A percentile compares a stretch with the other conserved stretches of the same genome.
Evolutionary conservation across 2,888 invertebrate species (phyloP).

Genomic region (Horisme vitalbata): DNA sequence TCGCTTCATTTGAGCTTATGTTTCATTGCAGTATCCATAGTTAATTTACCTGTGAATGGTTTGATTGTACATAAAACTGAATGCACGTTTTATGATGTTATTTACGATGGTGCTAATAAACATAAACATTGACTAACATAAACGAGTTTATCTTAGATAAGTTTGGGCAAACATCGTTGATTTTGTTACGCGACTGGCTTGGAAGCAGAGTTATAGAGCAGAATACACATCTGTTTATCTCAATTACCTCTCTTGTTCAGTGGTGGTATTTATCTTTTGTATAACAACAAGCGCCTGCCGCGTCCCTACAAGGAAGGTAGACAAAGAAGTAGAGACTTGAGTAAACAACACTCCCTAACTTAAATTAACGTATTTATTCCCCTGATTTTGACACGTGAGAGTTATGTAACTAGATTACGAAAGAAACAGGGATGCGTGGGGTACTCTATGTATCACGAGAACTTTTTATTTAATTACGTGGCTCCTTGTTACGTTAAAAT

Average conservation of each 20-base stretch:
- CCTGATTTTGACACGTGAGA: conserved; percentile 65
- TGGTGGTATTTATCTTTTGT: conserved; percentile 74
- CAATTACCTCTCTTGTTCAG: conserved; percentile 72
- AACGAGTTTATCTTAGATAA: conserved; percentile 33
- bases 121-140: conserved; percentile 12
- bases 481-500: conserved; percentile 41
- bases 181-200: conserved; percentile 65
- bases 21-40: conserved; percentile 52
- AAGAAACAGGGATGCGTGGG: conserved; percentile 43
- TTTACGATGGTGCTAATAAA: conserved; percentile 37
- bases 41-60: conserved; percentile 45
- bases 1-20: conserved; percentile 76
- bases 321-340: conserved; percentile 70
- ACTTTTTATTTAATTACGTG: conserved; percentile 48
- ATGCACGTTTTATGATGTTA: conserved; percentile 52
- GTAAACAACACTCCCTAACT: conserved; percentile 64
- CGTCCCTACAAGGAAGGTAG: conserved; percentile 52
- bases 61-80: conserved; percentile 20
- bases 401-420: conserved; percentile 54
- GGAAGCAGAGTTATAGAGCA: conserved; percentile 65
- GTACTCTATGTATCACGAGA: conserved; percentile 43
- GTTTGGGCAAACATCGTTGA: conserved; percentile 62
- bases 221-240: conserved; percentile 74
- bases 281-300: conserved; percentile 59
- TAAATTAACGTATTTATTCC: conserved; percentile 65